phyloP scores from a whole-genome alignment of 1,140 invertebrate genomes.

The Chymomyza costata region DNA sequence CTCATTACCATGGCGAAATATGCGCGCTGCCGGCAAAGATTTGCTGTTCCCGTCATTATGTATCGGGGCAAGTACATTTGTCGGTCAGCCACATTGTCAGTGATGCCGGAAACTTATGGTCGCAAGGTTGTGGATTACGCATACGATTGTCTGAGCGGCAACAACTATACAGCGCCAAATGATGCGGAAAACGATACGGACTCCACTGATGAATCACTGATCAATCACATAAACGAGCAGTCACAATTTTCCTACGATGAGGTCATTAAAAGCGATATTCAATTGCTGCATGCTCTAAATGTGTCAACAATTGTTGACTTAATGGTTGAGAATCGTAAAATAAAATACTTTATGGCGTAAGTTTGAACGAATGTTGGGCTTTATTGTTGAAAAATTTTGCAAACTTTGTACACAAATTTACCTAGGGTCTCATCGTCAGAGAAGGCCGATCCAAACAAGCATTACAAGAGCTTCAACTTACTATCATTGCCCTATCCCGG shows the following conservation, averaged over 20 bases:
- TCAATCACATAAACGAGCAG: constrained; percentile 60
- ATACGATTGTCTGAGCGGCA: constrained; percentile 60
- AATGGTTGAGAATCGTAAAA: constrained; percentile 93
- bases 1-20: constrained; percentile 80
- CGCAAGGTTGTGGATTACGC: constrained; percentile 75
- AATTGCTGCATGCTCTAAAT: constrained; percentile 83
- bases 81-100: constrained; percentile 82
- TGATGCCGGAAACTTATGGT: constrained; percentile 85
- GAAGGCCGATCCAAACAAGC: constrained; percentile 88
- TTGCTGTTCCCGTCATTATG: constrained; percentile 87
- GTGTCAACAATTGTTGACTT: constrained; percentile 88
- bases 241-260: constrained; percentile 76
- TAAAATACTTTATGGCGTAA: constrained; percentile 90
- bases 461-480: constrained; percentile 86
- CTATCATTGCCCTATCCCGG: constrained; percentile 87
- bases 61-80: constrained; percentile 86
- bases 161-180: constrained; percentile 49
- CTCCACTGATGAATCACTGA: constrained; percentile 69
- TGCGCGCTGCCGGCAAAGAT: constrained; percentile 83
- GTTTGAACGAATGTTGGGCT: constrained; percentile 46
- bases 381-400: background rate
- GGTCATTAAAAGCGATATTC: constrained; percentile 84
- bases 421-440: constrained; percentile 89
- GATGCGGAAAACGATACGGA: constrained; percentile 62
- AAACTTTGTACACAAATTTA: constrained; percentile 7